Conservation (phyloP, 2,113 vertebrate species). For the Aegotheles bennettii region DNA sequence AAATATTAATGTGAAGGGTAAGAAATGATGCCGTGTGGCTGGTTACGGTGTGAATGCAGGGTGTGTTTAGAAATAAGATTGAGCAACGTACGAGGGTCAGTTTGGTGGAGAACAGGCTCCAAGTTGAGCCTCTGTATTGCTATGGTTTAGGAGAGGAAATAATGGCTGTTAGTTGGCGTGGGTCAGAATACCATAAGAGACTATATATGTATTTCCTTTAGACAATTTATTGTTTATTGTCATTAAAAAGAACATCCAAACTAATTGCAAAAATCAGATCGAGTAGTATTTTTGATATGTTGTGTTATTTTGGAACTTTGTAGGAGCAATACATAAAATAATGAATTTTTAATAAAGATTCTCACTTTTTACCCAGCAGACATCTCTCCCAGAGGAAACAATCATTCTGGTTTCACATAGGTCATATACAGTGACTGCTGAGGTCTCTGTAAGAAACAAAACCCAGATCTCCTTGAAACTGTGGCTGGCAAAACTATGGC, state of each 20-base stretch:
- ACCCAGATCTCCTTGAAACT: background rate
- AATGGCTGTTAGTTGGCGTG: background rate
- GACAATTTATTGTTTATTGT: background rate
- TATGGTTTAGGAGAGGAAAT: background rate
- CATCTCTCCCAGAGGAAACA: background rate
- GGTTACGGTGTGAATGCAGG: background rate
- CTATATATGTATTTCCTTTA: background rate
- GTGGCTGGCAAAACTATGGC: background rate
- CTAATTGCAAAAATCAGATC: background rate
- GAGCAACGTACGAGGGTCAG: background rate
- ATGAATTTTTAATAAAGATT: background rate
- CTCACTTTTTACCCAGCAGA: too few relatives aligned
- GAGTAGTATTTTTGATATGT: background rate
- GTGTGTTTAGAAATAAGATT: background rate
- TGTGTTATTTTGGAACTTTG: background rate
- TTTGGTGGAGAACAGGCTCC: background rate
- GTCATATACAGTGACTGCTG: background rate
- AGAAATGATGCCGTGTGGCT: rapidly evolving
- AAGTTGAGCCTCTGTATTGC: rapidly evolving
- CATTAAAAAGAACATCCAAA: background rate
- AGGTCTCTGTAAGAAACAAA: background rate
- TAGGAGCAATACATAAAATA: background rate
- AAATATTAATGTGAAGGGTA: background rate
- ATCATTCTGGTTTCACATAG: background rate
- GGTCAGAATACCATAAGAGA: background rate